Conservation (phyloP, 2,888 invertebrate species). For the Argyresthia goedartella region DNA sequence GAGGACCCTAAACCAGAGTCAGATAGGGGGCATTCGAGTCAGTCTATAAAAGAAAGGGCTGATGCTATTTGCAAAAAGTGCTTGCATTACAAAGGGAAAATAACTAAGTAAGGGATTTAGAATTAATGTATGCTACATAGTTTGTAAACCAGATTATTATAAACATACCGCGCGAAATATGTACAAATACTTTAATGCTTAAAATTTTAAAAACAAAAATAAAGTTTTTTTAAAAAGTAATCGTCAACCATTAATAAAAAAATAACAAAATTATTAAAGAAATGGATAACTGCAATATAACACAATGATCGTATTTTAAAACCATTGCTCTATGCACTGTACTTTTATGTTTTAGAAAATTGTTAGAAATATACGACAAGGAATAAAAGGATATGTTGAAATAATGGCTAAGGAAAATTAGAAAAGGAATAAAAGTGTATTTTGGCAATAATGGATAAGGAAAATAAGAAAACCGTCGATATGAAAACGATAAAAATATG, state of each 20-base stretch:
- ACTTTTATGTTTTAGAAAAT: not conserved
- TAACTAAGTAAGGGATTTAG: conserved; percentile 36
- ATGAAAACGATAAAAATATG: not conserved
- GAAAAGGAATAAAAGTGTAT: not conserved
- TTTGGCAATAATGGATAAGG: not conserved
- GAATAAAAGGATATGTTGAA: not conserved
- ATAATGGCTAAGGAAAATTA: not conserved
- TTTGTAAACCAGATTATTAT: not conserved
- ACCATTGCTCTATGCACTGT: not conserved
- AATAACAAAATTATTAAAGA: too few relatives aligned
- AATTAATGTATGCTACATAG: not conserved
- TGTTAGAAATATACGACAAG: not conserved
- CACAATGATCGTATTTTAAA: too few relatives aligned
- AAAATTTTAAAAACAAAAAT: too few relatives aligned
- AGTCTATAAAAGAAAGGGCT: conserved; percentile 50
- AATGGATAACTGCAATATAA: too few relatives aligned
- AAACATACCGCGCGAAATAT: not conserved
- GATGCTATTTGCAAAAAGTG: conserved; percentile 67
- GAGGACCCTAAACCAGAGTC: conserved; percentile 51
- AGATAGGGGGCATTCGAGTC: conserved; percentile 41
- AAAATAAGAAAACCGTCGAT: not conserved
- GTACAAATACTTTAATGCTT: not conserved
- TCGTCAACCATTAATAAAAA: too few relatives aligned
- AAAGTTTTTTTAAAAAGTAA: too few relatives aligned
- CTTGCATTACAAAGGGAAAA: conserved; percentile 59